Conservation (phyloP, 2,797 vertebrate genomes). For the Mormyrops boulengeri region DNA sequence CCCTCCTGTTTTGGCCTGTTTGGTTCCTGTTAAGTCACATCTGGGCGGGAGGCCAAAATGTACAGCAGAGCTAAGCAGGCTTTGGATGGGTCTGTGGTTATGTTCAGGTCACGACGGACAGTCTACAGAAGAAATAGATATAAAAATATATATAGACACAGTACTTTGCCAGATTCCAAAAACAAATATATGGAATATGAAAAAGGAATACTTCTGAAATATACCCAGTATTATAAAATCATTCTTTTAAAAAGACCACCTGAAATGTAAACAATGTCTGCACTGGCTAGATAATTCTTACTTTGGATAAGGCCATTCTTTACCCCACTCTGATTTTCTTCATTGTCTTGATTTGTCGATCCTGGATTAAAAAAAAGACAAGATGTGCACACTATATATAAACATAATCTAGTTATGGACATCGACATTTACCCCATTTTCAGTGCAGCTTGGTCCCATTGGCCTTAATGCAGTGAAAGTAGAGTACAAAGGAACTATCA, state of each 20-base stretch:
- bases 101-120: slow-evolving; percentile 46
- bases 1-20: slow-evolving; percentile 19
- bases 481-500: neutral
- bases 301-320: slow-evolving; percentile 67
- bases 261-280: slow-evolving; percentile 27
- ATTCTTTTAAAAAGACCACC: slow-evolving; percentile 17
- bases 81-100: slow-evolving; percentile 32
- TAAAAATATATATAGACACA: slow-evolving; percentile 35
- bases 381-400: neutral
- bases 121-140: slow-evolving; percentile 51
- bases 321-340: slow-evolving; percentile 60
- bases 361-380: slow-evolving; percentile 40
- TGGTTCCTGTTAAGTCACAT: slow-evolving; percentile 30
- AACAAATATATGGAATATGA: slow-evolving; percentile 9
- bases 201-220: neutral
- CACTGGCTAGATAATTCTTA: slow-evolving; percentile 48
- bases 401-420: neutral
- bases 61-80: neutral
- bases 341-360: slow-evolving; percentile 53
- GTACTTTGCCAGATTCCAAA: slow-evolving; percentile 33
- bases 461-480: neutral
- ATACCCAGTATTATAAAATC: slow-evolving; percentile 2
- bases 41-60: slow-evolving; percentile 33
- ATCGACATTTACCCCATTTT: neutral
- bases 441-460: neutral